These are phyloP conservation scores for Choristoneura fumiferana DNA, from an alignment of 1,140 invertebrate genomes.

Conservation along the genomic window DNA sequence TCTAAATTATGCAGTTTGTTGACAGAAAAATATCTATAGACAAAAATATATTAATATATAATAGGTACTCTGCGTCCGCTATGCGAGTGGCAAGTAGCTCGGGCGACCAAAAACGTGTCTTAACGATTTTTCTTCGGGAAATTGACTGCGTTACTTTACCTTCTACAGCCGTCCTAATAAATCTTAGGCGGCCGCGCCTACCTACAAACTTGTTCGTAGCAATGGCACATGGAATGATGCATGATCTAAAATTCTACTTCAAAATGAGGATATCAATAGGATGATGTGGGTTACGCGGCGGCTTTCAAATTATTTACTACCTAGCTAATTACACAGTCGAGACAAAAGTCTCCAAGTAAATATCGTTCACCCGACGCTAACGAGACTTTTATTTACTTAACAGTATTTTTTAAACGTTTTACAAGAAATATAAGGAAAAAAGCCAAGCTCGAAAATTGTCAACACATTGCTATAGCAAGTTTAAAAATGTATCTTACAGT, in stretches of 20 bases:
- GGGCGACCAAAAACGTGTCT: too few relatives aligned
- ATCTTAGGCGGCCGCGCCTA: constrained; percentile 30
- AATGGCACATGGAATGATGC: constrained; percentile 49
- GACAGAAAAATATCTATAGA: constrained; percentile 64
- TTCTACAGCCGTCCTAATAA: constrained; percentile 27
- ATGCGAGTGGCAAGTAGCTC: constrained; percentile 41
- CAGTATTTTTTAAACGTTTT: constrained; percentile 22
- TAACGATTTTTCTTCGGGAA: constrained; percentile 28
- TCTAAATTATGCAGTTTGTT: constrained; percentile 70
- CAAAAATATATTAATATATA: constrained; percentile 51
- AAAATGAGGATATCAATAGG: constrained; percentile 17
- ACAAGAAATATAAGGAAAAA: constrained; percentile 29
- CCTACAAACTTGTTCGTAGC: constrained; percentile 50
- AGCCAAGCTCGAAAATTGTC: constrained; percentile 48
- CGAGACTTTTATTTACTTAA: constrained; percentile 4
- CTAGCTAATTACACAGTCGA: constrained; percentile 14
- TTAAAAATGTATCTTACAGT: constrained; percentile 26
- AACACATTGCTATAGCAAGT: constrained; percentile 30
- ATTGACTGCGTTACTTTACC: constrained; percentile 60
- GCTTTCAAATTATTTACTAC: neutral
- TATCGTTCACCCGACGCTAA: constrained; percentile 3
- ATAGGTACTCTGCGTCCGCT: constrained; percentile 32
- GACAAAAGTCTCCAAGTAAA: constrained; percentile 31
- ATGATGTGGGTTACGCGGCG: constrained; percentile 2
- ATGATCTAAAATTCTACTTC: constrained; percentile 8